phyloP scores from a whole-genome alignment of 2,797 vertebrate species.

The Diplodus sargus region DNA sequence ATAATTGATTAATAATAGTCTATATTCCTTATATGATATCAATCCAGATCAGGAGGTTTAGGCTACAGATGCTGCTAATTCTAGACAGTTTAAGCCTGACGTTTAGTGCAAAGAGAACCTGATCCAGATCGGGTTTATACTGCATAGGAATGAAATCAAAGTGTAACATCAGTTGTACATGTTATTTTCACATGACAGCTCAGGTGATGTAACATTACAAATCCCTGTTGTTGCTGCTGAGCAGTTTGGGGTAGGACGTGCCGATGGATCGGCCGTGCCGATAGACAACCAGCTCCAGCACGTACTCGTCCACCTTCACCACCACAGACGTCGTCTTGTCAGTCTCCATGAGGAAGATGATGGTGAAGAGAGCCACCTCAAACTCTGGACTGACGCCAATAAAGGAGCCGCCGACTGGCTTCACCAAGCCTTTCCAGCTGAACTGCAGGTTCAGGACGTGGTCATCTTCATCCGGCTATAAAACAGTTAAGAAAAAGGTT shows the following conservation, averaged over 20 bases:
- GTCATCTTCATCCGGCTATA: constrained; percentile 88
- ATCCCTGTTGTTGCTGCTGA: constrained; percentile 83
- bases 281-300: constrained; percentile 84
- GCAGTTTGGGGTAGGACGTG: constrained; percentile 87
- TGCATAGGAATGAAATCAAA: neutral
- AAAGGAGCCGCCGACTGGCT: constrained; percentile 85
- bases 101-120: constrained; percentile 43
- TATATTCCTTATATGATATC: neutral
- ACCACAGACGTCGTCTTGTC: constrained; percentile 78
- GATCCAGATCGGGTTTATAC: constrained; percentile 22
- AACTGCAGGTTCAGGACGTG: constrained; percentile 91
- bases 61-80: neutral
- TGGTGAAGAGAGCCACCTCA: constrained; percentile 88
- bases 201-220: constrained; percentile 26
- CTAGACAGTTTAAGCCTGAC: constrained; percentile 2
- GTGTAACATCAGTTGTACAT: neutral
- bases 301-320: constrained; percentile 84
- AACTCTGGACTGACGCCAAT: constrained; percentile 89
- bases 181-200: neutral
- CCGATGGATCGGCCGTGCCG: constrained; percentile 85
- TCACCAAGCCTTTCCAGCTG: constrained; percentile 87
- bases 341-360: constrained; percentile 84
- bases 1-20: neutral
- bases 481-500: constrained; percentile 15
- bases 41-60: constrained; percentile 12